Base-by-base conservation (phyloP, 2,797 vertebrate species). In the Delichon dasypus region DNA sequence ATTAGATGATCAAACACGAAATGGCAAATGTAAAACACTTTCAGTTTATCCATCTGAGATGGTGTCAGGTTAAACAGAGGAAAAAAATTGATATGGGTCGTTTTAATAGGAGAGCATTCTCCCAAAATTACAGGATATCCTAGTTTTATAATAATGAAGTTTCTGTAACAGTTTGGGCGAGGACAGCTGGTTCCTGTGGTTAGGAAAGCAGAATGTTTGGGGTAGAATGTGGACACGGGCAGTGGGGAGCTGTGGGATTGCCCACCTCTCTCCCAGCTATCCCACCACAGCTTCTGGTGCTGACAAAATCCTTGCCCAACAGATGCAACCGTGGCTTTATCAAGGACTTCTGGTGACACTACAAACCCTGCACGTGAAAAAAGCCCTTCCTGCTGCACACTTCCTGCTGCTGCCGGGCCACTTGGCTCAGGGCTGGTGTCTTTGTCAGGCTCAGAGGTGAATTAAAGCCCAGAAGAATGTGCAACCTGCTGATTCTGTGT, bases 341-440 rank as follows among this genome's bases (percentile, higher is more conserved):
- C 89, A 73, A 79, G 85, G 89, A 47, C 61, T 94, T 71, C 60
- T 95, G 82, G 85, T 93, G 93, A 78, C 77, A 89, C 23, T 92
- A 27, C 87, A 93, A 80, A 72, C 89, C 88, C 72, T 42, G 68
- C 65, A 79, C 53, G 58, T 90, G 92, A 73, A 75, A 91, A 85
- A 87, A 70, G 77, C 73, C 89, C 84, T 97, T 97, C 95, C 96
- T 97, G 91, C 95, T 95, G 79, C 91, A 92, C 61, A 6, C 93
- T 95, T 95, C 95, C 95, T 94, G 96, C 96, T 78, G 36, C 93
- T 55, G 93, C 88, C 11, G 72, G 86, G 90, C 66, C 91, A 57
- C 84, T 91, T 74, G 53, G 82, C 85, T 88, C 91, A 67, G 86
- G 89, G 79, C 12, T 83, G 36, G 1, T 65, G 45, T 81, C 94